A percentile compares a stretch with the other conserved stretches of the same genome.
phyloP scores from a whole-genome alignment of 2,797 vertebrate genomes.

The Cephalopachus bancanus region DNA sequence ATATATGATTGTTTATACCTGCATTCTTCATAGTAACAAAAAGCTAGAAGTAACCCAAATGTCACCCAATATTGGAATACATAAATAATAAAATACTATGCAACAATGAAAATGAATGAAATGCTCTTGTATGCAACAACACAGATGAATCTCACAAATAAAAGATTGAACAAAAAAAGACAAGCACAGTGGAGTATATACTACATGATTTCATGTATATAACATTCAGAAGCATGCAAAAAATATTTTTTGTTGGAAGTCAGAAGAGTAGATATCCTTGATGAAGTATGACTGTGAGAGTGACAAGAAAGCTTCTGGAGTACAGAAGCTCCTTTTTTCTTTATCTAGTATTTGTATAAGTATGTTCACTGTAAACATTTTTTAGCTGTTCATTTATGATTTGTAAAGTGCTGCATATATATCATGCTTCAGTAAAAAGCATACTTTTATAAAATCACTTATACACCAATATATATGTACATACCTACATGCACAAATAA shows the following conservation, averaged over 20 bases:
- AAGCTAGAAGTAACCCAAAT: slow-evolving; percentile 44
- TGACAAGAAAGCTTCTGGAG: background rate
- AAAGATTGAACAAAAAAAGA: background rate
- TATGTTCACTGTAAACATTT: background rate
- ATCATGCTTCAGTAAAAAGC: slow-evolving; percentile 9
- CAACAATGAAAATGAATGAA: slow-evolving; percentile 20
- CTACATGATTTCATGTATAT: background rate
- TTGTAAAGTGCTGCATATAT: background rate
- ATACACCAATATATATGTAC: background rate
- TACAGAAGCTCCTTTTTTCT: background rate
- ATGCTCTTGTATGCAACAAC: background rate
- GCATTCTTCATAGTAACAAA: background rate
- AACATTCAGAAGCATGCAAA: background rate
- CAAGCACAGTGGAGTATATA: background rate
- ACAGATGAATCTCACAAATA: background rate
- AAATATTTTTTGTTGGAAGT: background rate
- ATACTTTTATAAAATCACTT: background rate
- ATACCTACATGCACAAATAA: background rate
- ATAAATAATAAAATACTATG: background rate
- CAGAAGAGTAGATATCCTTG: background rate
- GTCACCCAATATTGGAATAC: background rate
- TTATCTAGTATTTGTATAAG: background rate
- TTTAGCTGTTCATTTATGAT: background rate
- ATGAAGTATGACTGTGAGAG: background rate
- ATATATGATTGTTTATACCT: background rate